Percentiles rank a stretch among this genome's conserved stretches.
Conservation (phyloP, 2,797 vertebrate genomes). For the Avahi laniger region DNA sequence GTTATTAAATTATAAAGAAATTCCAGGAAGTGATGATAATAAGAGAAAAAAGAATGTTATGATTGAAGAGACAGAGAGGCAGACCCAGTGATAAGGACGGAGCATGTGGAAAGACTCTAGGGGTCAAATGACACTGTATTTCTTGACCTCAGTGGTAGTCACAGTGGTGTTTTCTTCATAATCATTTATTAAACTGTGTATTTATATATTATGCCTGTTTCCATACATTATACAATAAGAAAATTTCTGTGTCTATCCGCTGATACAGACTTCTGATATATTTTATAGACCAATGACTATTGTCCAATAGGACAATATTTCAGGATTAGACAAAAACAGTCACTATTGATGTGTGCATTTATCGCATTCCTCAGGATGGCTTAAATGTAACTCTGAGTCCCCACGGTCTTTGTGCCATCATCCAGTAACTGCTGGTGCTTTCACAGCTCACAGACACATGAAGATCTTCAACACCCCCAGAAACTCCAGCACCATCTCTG, state of each 20-base stretch:
- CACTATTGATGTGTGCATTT: neutral
- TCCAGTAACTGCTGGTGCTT: neutral
- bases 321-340: neutral
- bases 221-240: neutral
- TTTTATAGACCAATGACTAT: neutral
- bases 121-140: neutral
- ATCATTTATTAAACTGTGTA: neutral
- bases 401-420: neutral
- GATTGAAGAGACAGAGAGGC: neutral
- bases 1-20: conserved; percentile 27
- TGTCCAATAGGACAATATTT: neutral
- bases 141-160: neutral
- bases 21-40: neutral
- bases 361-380: neutral
- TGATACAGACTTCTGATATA: neutral
- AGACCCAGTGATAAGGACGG: neutral
- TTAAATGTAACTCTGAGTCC: neutral
- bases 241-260: neutral
- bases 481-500: conserved; percentile 43
- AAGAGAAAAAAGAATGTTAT: neutral
- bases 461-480: neutral
- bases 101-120: neutral
- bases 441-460: conserved; percentile 5
- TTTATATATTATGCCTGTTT: neutral
- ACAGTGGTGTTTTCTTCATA: neutral